These are phyloP conservation scores for Ophraella communa DNA, from an alignment of 2,888 invertebrate genomes.

Conservation along the genomic window DNA sequence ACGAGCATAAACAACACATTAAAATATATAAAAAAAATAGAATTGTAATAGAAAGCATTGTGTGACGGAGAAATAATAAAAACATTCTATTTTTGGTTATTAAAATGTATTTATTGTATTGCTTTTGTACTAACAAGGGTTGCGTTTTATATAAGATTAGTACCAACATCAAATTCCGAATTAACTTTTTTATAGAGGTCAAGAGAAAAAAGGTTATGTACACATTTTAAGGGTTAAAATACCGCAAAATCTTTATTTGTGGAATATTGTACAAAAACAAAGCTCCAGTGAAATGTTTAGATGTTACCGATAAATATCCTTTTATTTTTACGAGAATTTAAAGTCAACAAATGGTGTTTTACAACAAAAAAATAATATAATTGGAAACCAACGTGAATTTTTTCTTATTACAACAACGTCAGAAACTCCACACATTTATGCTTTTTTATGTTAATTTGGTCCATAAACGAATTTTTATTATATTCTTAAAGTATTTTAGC, in stretches of 20 bases:
- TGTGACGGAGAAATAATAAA: too few species aligned
- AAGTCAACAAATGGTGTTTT: too few species aligned
- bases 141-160: slow-evolving; percentile 25
- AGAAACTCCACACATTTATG: background rate
- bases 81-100: too few species aligned
- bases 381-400: too few species aligned
- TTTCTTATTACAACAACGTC: background rate
- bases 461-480: background rate
- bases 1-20: too few species aligned
- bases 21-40: too few species aligned
- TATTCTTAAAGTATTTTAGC: too few species aligned
- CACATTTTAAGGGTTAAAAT: background rate
- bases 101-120: background rate
- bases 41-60: too few species aligned
- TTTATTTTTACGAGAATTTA: too few species aligned
- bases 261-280: background rate
- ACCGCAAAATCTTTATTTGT: background rate
- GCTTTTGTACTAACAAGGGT: slow-evolving; percentile 11
- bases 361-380: too few species aligned
- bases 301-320: too few species aligned
- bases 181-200: slow-evolving; percentile 21
- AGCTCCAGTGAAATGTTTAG: too few species aligned
- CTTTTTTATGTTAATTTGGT: slow-evolving; percentile 21
- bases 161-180: slow-evolving; percentile 19
- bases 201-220: background rate